These are phyloP conservation scores for Drosophila miranda DNA, from an alignment of 1,140 invertebrate genomes.

Conservation along the genomic window DNA sequence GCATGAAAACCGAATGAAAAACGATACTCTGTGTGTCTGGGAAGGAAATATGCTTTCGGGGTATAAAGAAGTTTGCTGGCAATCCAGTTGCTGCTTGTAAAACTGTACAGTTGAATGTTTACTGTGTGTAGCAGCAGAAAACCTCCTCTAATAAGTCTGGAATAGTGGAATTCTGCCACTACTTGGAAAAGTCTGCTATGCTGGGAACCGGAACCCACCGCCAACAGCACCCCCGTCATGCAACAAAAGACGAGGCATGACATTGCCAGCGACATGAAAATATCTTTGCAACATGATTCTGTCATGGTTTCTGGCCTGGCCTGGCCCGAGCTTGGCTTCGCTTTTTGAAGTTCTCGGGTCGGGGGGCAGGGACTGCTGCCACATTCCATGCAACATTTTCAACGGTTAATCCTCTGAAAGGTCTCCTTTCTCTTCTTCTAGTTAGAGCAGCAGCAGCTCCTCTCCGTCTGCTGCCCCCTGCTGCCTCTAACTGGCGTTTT, in stretches of 20 bases:
- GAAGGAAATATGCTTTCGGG: too few species aligned
- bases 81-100: too few species aligned
- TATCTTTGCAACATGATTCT: constrained; percentile 41
- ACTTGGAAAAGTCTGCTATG: too few species aligned
- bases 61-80: too few species aligned
- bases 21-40: constrained; percentile 3
- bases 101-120: too few species aligned
- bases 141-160: too few species aligned
- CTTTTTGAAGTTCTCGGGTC: constrained; percentile 28
- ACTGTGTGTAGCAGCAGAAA: too few species aligned
- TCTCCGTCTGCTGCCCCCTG: background rate
- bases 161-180: too few species aligned
- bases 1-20: constrained; percentile 2
- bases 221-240: too few species aligned
- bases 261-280: constrained; percentile 15
- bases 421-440: constrained; percentile 62
- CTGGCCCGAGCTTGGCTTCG: background rate
- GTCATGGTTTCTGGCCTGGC: constrained; percentile 10
- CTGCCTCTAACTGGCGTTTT: constrained; percentile 20
- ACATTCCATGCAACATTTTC: constrained; percentile 58
- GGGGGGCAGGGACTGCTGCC: background rate
- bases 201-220: too few species aligned
- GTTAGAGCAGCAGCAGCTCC: background rate
- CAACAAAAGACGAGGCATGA: constrained; percentile 18
- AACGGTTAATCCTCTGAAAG: constrained; percentile 76